Evolutionary conservation across 1,140 invertebrate species (phyloP).

Genomic region (Zeugodacus cucurbitae): DNA sequence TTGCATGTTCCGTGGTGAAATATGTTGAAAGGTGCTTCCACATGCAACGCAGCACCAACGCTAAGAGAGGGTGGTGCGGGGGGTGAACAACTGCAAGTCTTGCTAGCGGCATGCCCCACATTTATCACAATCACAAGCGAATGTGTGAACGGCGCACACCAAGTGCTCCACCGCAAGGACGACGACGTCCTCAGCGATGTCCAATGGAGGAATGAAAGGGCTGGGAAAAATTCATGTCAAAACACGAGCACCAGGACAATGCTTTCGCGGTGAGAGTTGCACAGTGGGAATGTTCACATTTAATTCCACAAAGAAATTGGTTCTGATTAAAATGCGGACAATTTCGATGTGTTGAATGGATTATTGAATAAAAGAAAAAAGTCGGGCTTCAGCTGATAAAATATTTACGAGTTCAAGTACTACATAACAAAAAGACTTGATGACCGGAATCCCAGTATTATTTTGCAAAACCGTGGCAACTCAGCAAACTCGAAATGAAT

Average conservation of each 20-base stretch:
- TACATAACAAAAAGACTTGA: no score
- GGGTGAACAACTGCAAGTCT: background rate
- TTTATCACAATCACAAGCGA: slow-evolving; percentile 20
- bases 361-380: no score
- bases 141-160: background rate
- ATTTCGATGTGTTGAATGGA: no score
- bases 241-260: background rate
- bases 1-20: background rate
- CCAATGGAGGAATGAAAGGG: background rate
- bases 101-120: background rate
- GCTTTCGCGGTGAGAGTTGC: background rate
- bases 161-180: background rate
- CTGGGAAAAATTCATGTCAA: background rate
- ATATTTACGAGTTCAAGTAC: no score
- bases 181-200: background rate
- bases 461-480: no score
- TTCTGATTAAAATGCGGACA: no score
- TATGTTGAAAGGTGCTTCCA: slow-evolving; percentile 22
- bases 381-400: no score
- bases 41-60: background rate
- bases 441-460: no score
- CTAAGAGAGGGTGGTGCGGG: no score
- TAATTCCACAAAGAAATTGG: no score
- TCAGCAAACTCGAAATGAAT: no score
- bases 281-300: background rate